These are phyloP conservation scores for Carlito syrichta DNA, from an alignment of 2,113 vertebrate genomes.

Conservation along the genomic window DNA sequence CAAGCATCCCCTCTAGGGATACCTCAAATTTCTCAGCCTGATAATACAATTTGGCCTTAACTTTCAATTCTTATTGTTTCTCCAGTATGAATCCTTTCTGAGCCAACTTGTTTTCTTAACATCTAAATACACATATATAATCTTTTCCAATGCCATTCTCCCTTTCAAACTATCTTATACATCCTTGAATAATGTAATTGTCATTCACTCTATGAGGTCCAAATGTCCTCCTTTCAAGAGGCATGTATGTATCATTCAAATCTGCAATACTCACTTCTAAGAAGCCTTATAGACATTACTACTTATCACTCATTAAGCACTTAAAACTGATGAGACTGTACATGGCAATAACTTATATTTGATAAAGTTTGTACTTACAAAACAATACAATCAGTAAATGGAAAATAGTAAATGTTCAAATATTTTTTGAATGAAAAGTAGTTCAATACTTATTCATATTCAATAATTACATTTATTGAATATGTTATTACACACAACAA, in stretches of 20 bases:
- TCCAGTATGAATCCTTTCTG: not conserved
- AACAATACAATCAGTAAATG: not conserved
- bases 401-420: not conserved
- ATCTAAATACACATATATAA: not conserved
- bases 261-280: not conserved
- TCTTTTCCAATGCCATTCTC: not conserved
- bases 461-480: not conserved
- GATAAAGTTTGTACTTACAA: not conserved
- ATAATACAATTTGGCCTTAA: not conserved
- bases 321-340: not conserved
- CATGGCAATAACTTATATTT: not conserved
- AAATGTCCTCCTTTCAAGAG: not conserved
- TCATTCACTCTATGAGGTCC: not conserved
- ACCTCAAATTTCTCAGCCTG: not conserved
- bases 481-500: not conserved
- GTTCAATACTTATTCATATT: not conserved
- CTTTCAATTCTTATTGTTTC: not conserved
- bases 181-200: not conserved
- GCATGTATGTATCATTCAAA: not conserved
- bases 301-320: not conserved
- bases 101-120: not conserved
- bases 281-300: not conserved
- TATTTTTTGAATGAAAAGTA: not conserved
- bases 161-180: not conserved
- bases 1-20: not conserved